Percentiles rank a stretch among this genome's conserved stretches.
Conservation (phyloP, 1,140 invertebrate genomes). For the Drosophila subobscura region DNA sequence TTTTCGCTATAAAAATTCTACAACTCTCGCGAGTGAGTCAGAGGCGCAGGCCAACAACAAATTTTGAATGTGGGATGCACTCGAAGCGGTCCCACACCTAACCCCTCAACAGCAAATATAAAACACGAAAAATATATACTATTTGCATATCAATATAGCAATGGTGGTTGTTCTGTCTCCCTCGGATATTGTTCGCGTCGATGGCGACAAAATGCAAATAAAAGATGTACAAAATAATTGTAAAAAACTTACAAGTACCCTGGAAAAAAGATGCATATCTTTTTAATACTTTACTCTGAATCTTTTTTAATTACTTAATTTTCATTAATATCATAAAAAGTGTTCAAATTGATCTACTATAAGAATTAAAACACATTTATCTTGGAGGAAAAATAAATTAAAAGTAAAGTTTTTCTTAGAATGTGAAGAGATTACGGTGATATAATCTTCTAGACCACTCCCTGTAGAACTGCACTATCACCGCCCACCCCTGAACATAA, state of each 20-base stretch:
- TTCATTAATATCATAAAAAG: too few species aligned
- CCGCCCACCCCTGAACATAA: too few species aligned
- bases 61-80: slow-evolving; percentile 32
- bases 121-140: slow-evolving; percentile 27
- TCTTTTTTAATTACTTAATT: too few species aligned
- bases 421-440: too few species aligned
- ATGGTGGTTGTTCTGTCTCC: background rate
- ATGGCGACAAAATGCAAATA: slow-evolving; percentile 26
- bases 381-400: too few species aligned
- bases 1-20: slow-evolving; percentile 19
- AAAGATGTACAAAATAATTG: slow-evolving; percentile 30
- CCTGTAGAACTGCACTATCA: too few species aligned
- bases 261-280: slow-evolving; percentile 6
- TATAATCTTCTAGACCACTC: too few species aligned
- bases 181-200: slow-evolving; percentile 18
- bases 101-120: background rate
- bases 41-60: slow-evolving; percentile 8
- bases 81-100: background rate
- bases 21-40: slow-evolving; percentile 17
- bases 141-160: slow-evolving; percentile 53
- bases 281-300: background rate
- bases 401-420: too few species aligned
- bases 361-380: too few species aligned
- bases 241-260: slow-evolving; percentile 15
- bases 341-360: too few species aligned